These are phyloP conservation scores for Icerya purchasi DNA, from an alignment of 2,888 invertebrate genomes.

Conservation along the genomic window DNA sequence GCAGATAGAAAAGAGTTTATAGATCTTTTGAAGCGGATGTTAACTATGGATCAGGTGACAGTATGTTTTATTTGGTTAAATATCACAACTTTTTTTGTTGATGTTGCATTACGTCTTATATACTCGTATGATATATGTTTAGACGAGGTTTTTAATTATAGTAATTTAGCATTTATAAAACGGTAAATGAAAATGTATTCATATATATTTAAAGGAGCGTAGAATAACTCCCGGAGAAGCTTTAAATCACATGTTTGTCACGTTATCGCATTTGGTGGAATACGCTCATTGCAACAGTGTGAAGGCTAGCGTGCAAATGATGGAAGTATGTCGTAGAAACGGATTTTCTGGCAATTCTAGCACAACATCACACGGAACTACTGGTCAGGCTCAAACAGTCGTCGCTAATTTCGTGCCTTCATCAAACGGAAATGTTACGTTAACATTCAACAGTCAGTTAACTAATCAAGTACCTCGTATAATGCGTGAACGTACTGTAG, in stretches of 20 bases:
- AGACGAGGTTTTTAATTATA: no score
- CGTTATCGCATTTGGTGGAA: slow-evolving; percentile 77
- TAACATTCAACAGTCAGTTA: slow-evolving; percentile 68
- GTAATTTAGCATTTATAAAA: no score
- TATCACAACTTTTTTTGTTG: background rate
- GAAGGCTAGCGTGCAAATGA: slow-evolving; percentile 92
- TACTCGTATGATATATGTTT: background rate
- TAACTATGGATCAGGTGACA: slow-evolving; percentile 85
- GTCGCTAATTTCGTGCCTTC: slow-evolving; percentile 57
- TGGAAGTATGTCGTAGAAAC: slow-evolving; percentile 50
- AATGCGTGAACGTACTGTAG: slow-evolving; percentile 23
- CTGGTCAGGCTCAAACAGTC: slow-evolving; percentile 26
- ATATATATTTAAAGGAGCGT: slow-evolving; percentile 41
- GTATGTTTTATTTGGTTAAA: background rate
- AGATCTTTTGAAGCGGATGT: slow-evolving; percentile 90
- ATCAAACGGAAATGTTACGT: slow-evolving; percentile 64
- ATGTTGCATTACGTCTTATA: background rate
- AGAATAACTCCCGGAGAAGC: slow-evolving; percentile 91
- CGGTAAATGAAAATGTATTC: background rate
- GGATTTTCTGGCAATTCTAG: slow-evolving; percentile 20
- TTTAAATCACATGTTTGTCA: slow-evolving; percentile 82
- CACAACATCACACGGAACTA: slow-evolving; percentile 29
- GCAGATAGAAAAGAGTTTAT: slow-evolving; percentile 94
- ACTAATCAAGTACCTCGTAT: slow-evolving; percentile 46
- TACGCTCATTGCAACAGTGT: slow-evolving; percentile 94